Base-by-base conservation (phyloP, 2,797 vertebrate species). In the Tolypeutes matacus region DNA sequence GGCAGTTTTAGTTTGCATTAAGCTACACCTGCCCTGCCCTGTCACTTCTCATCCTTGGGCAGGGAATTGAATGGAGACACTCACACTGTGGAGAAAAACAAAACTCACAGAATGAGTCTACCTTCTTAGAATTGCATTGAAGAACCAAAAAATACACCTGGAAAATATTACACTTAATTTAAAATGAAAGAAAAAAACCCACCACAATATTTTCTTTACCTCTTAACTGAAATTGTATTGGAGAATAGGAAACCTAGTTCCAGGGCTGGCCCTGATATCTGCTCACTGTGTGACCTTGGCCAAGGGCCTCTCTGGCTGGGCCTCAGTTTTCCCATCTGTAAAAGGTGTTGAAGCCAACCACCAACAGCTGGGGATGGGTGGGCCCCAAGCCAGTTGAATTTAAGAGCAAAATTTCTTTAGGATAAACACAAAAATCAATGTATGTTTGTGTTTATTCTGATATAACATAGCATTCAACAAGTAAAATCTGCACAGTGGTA, bases 361-460 rank as follows among this genome's bases (percentile, higher is more conserved):
- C 10, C 29, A 89, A 21, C 80, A 86, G 92, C 86, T 60, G 84
- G 78, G 58, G 42, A 20, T 25, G 39, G 36, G 17, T 25, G 39
- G 42, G 25, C 20, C 72, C 39, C 7, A 3, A 25, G 34, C 65
- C 95, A 86, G 15, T 8, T 29, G 80, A 75, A 29, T 13, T 31
- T n/a, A 73, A 13, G 56, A 91, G 36, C 0, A 0, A 89, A 81
- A 75, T 34, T 76, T 72, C 73, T 81, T 69, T 21, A 75, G 58
- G n/a, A n/a, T 75, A 93, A 97, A 82, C 23, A 82, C 77, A 77
- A 69, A 76, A 76, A 88, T 46, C 69, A 58, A 15, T 29, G 42
- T 53, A 20, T 91, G 51, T 93, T 89, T 91, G 69, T 91, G 86
- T 95, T 95, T 91, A 78, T 91, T 80, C 65, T 76, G 20, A n/a